Evolutionary conservation across 2,888 invertebrate genomes (phyloP).

Genomic region (Scrobipalpa costella): DNA sequence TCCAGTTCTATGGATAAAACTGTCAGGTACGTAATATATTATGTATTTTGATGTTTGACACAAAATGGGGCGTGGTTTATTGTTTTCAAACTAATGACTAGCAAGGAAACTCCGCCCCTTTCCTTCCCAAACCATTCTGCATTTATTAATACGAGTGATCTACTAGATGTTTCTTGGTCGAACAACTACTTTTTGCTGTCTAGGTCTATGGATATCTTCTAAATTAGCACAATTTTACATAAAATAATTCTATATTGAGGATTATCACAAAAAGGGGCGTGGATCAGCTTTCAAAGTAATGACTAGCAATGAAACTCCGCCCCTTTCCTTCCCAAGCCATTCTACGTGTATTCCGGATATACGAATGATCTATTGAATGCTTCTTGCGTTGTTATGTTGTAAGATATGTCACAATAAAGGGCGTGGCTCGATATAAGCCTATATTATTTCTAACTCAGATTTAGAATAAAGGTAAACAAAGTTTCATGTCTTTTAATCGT

Average conservation of each 20-base stretch:
- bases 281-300: constrained; percentile 58
- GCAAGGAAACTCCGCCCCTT: constrained; percentile 84
- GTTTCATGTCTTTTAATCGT: too few relatives aligned
- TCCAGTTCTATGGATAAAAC: constrained; percentile 99
- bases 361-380: too few relatives aligned
- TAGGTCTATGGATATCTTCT: constrained; percentile 88
- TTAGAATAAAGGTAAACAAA: too few relatives aligned
- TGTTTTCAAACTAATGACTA: constrained; percentile 67
- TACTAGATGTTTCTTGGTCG: constrained; percentile 98
- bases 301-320: constrained; percentile 80
- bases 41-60: not conserved
- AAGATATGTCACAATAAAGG: too few relatives aligned
- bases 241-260: too few relatives aligned
- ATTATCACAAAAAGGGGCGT: not conserved
- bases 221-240: not conserved
- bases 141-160: constrained; percentile 97
- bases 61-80: not conserved
- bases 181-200: constrained; percentile 99
- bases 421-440: too few relatives aligned
- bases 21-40: constrained; percentile 72
- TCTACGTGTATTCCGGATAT: too few relatives aligned
- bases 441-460: too few relatives aligned
- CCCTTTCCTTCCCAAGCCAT: constrained; percentile 86
- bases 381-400: too few relatives aligned
- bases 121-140: constrained; percentile 95